Percentiles rank a stretch among this genome's conserved stretches.
These are phyloP conservation scores for Ochropacha duplaris DNA, from an alignment of 2,888 invertebrate genomes.

Conservation along the genomic window DNA sequence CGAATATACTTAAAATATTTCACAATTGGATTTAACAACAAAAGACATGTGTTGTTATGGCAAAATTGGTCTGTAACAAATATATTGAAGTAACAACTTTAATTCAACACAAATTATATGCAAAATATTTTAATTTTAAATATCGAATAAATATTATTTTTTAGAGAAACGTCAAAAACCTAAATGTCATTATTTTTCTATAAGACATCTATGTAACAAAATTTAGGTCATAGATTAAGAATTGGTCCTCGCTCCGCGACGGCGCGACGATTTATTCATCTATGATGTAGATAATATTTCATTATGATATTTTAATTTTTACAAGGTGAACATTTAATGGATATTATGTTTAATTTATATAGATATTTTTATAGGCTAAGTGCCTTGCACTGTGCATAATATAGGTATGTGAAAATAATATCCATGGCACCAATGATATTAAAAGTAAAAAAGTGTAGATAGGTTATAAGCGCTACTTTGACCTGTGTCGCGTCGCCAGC, in stretches of 20 bases:
- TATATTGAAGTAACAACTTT: neutral
- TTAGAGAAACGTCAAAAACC: neutral
- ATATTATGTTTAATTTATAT: neutral
- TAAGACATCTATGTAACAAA: neutral
- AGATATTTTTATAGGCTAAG: neutral
- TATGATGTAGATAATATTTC: neutral
- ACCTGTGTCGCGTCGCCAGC: no score
- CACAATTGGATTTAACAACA: slow-evolving; percentile 18
- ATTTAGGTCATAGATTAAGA: no score
- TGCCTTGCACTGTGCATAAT: neutral
- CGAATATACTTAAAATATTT: slow-evolving; percentile 38
- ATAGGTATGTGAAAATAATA: neutral
- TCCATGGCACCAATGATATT: no score
- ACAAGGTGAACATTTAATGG: neutral
- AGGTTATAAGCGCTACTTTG: no score
- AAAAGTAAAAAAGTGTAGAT: no score
- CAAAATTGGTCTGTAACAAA: slow-evolving; percentile 27
- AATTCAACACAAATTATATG: neutral
- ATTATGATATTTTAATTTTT: neutral
- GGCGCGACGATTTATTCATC: no score
- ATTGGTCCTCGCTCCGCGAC: no score
- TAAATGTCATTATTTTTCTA: neutral
- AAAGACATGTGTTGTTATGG: slow-evolving; percentile 46
- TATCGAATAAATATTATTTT: neutral
- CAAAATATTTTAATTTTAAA: neutral